phyloP scores from a whole-genome alignment of 2,113 vertebrate species.

The Terrapene triunguis region DNA sequence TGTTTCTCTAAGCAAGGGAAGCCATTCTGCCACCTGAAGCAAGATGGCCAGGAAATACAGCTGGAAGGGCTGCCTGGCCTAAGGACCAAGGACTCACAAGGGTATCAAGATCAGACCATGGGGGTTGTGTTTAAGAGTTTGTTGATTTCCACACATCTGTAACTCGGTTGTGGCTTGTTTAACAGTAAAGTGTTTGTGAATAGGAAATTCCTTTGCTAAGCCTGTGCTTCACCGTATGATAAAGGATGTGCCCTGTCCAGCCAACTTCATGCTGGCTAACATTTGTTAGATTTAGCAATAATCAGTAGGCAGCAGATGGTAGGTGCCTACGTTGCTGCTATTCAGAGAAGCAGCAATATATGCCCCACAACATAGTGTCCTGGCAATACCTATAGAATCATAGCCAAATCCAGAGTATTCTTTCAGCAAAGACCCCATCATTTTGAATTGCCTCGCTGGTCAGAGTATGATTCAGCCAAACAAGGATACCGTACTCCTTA shows the following conservation, averaged over 20 bases:
- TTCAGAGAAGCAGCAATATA: neutral
- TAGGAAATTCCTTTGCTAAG: neutral
- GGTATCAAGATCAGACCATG: neutral
- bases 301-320: neutral
- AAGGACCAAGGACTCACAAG: neutral
- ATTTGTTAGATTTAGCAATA: neutral
- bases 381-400: neutral
- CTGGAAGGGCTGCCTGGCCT: neutral
- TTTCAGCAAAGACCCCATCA: neutral
- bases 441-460: accelerated
- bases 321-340: accelerated
- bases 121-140: accelerated
- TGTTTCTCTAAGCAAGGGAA: neutral
- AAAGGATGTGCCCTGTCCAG: neutral
- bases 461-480: accelerated
- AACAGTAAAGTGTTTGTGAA: neutral
- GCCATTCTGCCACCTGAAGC: neutral
- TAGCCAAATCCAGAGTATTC: accelerated
- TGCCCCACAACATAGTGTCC: accelerated
- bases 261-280: neutral
- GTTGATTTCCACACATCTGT: neutral
- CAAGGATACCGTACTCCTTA: neutral
- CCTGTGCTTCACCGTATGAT: neutral
- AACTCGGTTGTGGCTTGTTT: neutral
- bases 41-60: neutral